Base-by-base conservation (phyloP, 2,797 vertebrate species). In the Enteromius argenteus region DNA sequence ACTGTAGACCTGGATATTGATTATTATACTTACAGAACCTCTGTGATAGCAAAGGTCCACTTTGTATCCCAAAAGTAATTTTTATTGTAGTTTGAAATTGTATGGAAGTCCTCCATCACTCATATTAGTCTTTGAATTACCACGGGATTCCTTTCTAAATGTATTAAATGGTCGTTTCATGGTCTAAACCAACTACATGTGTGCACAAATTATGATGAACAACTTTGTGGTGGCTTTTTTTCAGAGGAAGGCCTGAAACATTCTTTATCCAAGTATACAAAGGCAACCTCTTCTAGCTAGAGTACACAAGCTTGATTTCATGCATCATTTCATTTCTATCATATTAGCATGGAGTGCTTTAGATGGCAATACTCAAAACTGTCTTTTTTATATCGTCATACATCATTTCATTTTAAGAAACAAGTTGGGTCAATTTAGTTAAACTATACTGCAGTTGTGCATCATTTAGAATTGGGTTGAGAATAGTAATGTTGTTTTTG, bases 1-100 rank as follows among this genome's bases (percentile, higher is more conserved):
- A 88, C 77, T 83, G 44, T 56, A 71, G 17, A 37, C 37, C 39
- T 90, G 39, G 27, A 44, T 86, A 85, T 90, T 86, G 76, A 72
- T 92, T 91, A 30, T 90, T 89, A 90, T 89, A 91, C 92, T 91
- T 90, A 91, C 88, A 90, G 62, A 90, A 87, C 79, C 73, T 80
- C 9, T 86, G 88, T 87, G 79, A 86, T 84, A 85, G 87, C 83
- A 89, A 86, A 86, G 87, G 87, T 80, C 62, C 79, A 87, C 85
- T 90, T 91, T 90, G 88, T 90, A 86, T 82, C 71, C 82, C 39
- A 72, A 42, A 9, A 32, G 9, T 44, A 3, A 62, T 73, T 81
- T 44, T 71, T 58, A 69, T 42, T 71, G 9, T 13, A 14, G 21
- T 71, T 58, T 71, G 5, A 37, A 35, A 35, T 35, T 9, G 2